Conservation (phyloP, 2,113 vertebrate species). For the Melanostigma gelatinosum region DNA sequence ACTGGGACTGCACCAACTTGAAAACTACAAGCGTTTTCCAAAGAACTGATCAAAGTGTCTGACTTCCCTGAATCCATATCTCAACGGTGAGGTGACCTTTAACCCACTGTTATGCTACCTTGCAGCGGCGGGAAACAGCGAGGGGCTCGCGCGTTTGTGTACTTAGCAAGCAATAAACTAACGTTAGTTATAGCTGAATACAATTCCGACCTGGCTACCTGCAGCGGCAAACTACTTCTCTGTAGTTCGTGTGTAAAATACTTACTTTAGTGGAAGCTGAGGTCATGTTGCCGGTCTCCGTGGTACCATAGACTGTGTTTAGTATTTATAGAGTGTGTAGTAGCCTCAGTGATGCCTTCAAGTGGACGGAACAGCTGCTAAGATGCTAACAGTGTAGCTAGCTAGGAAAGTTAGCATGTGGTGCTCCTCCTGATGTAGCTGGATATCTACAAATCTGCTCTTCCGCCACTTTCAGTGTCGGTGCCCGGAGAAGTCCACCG, state of each 20-base stretch:
- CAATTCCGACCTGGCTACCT: background rate
- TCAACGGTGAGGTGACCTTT: background rate
- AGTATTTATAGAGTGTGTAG: background rate
- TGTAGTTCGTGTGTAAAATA: background rate
- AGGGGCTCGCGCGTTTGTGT: background rate
- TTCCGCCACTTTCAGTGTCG: background rate
- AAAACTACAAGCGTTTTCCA: background rate
- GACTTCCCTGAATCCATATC: background rate
- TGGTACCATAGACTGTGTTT: background rate
- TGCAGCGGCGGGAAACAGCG: background rate
- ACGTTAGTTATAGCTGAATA: background rate
- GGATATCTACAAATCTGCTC: background rate
- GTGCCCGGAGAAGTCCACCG: background rate
- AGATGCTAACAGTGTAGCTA: slow-evolving; percentile 53
- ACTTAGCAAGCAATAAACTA: background rate
- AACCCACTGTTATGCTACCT: background rate
- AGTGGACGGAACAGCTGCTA: background rate
- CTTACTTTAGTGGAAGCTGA: slow-evolving; percentile 84
- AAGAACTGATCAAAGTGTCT: background rate
- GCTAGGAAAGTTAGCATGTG: slow-evolving; percentile 4
- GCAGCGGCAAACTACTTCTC: background rate
- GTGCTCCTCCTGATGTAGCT: background rate
- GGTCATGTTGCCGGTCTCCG: slow-evolving; percentile 69
- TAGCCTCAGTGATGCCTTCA: slow-evolving; percentile 5
- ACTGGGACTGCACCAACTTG: background rate